Base-by-base conservation (phyloP, 2,113 vertebrate species). In the Engraulis encrasicolus region DNA sequence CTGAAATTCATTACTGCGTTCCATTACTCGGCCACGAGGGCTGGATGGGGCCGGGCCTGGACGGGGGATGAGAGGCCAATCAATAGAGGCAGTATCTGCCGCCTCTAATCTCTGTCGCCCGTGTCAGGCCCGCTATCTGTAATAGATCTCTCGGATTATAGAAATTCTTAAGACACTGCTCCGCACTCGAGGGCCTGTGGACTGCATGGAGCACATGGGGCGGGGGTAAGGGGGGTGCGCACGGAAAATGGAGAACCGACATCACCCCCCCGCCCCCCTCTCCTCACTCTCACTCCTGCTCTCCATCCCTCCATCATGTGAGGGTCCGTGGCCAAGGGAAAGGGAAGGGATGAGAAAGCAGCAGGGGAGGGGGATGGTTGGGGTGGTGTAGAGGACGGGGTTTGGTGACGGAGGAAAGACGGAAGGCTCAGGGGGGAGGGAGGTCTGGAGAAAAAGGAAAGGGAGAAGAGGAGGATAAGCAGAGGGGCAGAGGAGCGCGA, bases 101-200 rank as follows among this genome's bases (percentile, higher is more conserved):
- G 89, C 89, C 91, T 93, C 90, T 94, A 93, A 95, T 95, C 94
- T 94, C 92, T 95, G 93, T 92, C 87, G 91, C 89, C 91, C 89
- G 91, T 93, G 94, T 95, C 92, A 92, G 91, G 78, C 79, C 84
- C 37, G 84, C 91, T 95, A 95, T 96, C 94, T 94, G 93, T 94
- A 94, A 95, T 95, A 94, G 94, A 96, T 95, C 93, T 95, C 88
- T 83, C 89, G 94, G 94, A 95, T 95, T 95, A 94, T 90, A 87
- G 87, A 86, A 79, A 90, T 93, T 91, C 89, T 91, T 94, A 92
- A 94, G 86, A 93, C 93, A 94, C 92, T 92, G 90, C 83, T 85
- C 87, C 78, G 88, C 86, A 79, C 89, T 86, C 61, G 45, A 48
- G 83, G 78, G 81, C 80, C 78, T 34, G 79, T 1, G 50, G n/a